These are phyloP conservation scores for Drosophila obscura DNA, from an alignment of 1,140 invertebrate genomes.

Conservation along the genomic window DNA sequence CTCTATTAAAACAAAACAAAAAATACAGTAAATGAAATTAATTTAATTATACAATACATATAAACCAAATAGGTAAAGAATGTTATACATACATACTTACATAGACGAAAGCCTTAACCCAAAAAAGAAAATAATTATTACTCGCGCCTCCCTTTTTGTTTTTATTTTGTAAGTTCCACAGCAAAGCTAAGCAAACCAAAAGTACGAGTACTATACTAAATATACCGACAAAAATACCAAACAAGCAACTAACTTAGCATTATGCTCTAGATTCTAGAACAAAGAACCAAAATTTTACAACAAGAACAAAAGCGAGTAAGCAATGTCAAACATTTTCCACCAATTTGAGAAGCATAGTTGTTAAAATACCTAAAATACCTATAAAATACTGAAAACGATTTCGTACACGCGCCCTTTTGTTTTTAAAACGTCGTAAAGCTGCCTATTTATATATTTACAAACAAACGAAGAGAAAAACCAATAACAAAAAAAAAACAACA, in stretches of 20 bases:
- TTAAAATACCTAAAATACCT: conserved; percentile 29
- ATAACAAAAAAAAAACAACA: conserved; percentile 22
- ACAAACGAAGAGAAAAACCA: conserved; percentile 29
- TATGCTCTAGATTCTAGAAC: conserved; percentile 62
- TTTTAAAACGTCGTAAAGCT: conserved; percentile 59
- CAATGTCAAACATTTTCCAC: conserved; percentile 72
- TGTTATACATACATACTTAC: conserved; percentile 20
- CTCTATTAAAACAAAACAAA: conserved; percentile 60
- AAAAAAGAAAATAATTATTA: conserved; percentile 33
- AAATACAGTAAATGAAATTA: conserved; percentile 47
- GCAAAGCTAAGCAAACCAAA: conserved; percentile 36
- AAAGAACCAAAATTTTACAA: conserved; percentile 79
- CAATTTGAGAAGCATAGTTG: conserved; percentile 59
- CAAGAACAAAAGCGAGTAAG: conserved; percentile 47
- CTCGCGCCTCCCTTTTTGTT: conserved; percentile 59
- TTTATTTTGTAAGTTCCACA: conserved; percentile 52
- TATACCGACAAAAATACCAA: conserved; percentile 20
- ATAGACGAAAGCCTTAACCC: conserved; percentile 68
- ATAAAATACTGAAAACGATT: conserved; percentile 38
- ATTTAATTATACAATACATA: conserved; percentile 44
- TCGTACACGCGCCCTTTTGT: conserved; percentile 61
- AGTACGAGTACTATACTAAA: conserved; percentile 28
- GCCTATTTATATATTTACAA: conserved; percentile 74
- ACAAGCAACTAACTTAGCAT: conserved; percentile 54
- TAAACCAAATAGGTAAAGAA: neutral